phyloP scores from a whole-genome alignment of 2,797 vertebrate species.

The Onychomys leucogaster region DNA sequence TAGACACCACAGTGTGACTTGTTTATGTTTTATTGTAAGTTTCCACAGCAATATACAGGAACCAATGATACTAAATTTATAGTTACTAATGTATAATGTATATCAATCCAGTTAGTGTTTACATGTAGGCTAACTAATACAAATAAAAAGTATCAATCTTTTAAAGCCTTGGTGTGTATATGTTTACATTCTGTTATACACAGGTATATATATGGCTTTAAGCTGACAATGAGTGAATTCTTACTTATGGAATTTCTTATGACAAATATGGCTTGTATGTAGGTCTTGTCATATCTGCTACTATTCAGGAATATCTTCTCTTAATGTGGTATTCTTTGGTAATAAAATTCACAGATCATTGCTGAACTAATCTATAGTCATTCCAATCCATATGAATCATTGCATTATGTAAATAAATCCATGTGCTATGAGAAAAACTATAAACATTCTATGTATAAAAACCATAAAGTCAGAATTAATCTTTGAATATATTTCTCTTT shows the following conservation, averaged over 20 bases:
- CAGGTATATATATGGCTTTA: neutral
- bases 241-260: neutral
- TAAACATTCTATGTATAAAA: neutral
- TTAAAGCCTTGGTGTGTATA: neutral
- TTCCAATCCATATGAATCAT: neutral
- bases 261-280: neutral
- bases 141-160: neutral
- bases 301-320: neutral
- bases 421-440: neutral
- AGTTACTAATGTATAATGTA: neutral
- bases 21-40: neutral
- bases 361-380: neutral
- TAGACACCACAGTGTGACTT: neutral
- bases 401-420: neutral
- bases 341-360: conserved; percentile 12
- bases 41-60: neutral
- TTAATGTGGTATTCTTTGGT: neutral
- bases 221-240: neutral
- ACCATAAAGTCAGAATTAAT: neutral
- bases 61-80: neutral
- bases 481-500: neutral
- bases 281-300: neutral
- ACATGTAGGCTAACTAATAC: neutral
- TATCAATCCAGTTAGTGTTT: neutral
- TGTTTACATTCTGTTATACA: neutral